Evolutionary conservation across 2,888 invertebrate genomes (phyloP), one percentile per base, ranked within the genome.

Genomic region (Diaperis boleti): DNA sequence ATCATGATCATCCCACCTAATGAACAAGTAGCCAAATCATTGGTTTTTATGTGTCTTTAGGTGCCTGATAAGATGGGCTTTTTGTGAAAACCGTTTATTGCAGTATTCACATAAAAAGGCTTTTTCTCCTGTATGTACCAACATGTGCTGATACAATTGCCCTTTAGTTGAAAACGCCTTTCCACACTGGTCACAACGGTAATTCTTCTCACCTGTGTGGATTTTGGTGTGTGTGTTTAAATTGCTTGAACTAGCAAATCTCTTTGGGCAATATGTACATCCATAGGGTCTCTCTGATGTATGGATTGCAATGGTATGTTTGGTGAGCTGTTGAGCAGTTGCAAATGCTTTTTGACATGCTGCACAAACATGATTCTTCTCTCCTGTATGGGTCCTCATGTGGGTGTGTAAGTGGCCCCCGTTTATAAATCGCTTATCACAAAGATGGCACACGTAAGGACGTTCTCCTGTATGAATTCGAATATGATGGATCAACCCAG

Each of bases 131-230:
- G 80, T 81, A 62, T 82, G 82, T 22, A 81, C 81, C 37, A 81
- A 62, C 76, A 79, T 77, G 62, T 82, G 82, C 65, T 82, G 82
- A 60, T 78, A 78, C 35, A 82, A 68, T 63, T 82, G 82, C 13
- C 79, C 81, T 72, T 82, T 82, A 2, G 82, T 82, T 2, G 78
- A 79, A 68, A 82, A 82, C 7, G 79, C 79, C 67, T 82, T 82
- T 1, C 77, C 78, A 62, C 82, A 82, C 61, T 80, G 76, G 66
- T 81, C 81, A 65, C 82, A 82, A 52, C 78, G 78, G 64, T 78
- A 82, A 62, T 82, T 81, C 66, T 82, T 82, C 64, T 81, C 81
- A 0, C 82, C 82, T 0, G 82, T 82, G 61, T 82, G 82, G 29
- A 81, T 81, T 69, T 79, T 78, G 13, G 77, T 74, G 64, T 82